These are phyloP conservation scores for Belgica antarctica DNA, from an alignment of 2,888 invertebrate genomes.

Conservation along the genomic window DNA sequence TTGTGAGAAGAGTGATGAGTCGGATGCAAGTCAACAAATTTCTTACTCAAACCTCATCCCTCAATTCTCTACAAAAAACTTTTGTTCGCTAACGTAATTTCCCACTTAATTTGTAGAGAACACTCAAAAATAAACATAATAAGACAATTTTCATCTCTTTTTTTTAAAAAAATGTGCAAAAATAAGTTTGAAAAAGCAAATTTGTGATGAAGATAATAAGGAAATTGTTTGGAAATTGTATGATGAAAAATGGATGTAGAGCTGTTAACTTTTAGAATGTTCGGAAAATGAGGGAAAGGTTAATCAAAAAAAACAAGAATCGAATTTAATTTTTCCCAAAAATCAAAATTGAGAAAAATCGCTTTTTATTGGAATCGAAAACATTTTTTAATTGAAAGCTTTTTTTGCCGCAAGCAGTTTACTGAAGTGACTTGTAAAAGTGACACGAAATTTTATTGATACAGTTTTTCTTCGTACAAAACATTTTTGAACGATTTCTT, in stretches of 20 bases:
- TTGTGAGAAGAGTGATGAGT: not conserved
- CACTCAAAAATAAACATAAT: not conserved
- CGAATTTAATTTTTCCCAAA: conserved; percentile 8
- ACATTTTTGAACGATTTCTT: not conserved
- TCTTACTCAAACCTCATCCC: not conserved
- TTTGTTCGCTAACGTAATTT: not conserved
- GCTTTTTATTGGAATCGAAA: conserved; percentile 1
- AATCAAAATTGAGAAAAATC: not conserved
- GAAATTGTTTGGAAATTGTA: not conserved
- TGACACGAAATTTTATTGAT: not conserved
- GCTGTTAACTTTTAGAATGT: not conserved
- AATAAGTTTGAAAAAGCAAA: conserved; percentile 8
- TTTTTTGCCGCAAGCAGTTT: no score
- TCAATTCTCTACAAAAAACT: not conserved
- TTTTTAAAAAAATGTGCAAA: conserved; percentile 12
- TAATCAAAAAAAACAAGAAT: not conserved
- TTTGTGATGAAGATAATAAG: conserved; percentile 13
- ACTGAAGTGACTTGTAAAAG: not conserved
- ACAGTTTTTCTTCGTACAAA: not conserved
- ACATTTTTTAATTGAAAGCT: not conserved
- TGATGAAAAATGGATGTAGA: not conserved
- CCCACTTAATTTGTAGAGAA: not conserved
- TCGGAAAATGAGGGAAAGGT: not conserved
- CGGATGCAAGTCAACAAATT: not conserved
- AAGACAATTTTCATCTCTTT: not conserved